Base-by-base conservation (phyloP, 2,888 invertebrate genomes). In the Yponomeuta sedellus region DNA sequence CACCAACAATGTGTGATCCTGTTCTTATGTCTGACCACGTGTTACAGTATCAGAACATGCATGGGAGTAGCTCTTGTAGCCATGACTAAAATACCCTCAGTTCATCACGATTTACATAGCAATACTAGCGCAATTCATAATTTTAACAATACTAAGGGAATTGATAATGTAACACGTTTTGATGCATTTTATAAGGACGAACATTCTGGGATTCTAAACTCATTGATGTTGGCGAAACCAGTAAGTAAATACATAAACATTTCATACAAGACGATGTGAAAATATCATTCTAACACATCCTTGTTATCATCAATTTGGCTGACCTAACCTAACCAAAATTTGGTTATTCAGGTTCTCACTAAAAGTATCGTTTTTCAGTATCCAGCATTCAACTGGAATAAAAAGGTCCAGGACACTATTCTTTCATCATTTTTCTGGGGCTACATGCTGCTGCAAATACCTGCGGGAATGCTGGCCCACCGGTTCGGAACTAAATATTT, bases 401-500 rank as follows among this genome's bases (percentile, higher is more conserved):
- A 92, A 61, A 81, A 90, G 16, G 77, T 75, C 0, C 92, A 92
- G 72, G 91, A 92, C 67, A 70, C 83, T 0, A 79, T 93, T 10
- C 79, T 92, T 44, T 91, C 93, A 0, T 91, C 93, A 0, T 93
- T 93, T 71, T 92, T 92, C 73, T 93, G 92, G 92, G 93, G 93
- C 1, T 96, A 96, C 78, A 93, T 95, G 69, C 70, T 94, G 5
- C 93, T 95, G 40, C 96, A 96, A 80, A 84, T 95, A n/a, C 94
- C 94, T 0, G 93, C 93, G 0, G 96, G 96, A 0, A 92, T 94
- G 69, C 76, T 97, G 66, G 94, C 95, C 0, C 94, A 94, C 69
- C 91, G 91, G 56, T 94, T 94, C 76, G 96, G 97, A 5, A 94
- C 95, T 0, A 94, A 94, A 69, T 87, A 92, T 58, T 83, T 96